A percentile compares a stretch with the other conserved stretches of the same genome.
Evolutionary conservation across 2,797 vertebrate genomes (phyloP).

Genomic region (Loris lydekkerianus): DNA sequence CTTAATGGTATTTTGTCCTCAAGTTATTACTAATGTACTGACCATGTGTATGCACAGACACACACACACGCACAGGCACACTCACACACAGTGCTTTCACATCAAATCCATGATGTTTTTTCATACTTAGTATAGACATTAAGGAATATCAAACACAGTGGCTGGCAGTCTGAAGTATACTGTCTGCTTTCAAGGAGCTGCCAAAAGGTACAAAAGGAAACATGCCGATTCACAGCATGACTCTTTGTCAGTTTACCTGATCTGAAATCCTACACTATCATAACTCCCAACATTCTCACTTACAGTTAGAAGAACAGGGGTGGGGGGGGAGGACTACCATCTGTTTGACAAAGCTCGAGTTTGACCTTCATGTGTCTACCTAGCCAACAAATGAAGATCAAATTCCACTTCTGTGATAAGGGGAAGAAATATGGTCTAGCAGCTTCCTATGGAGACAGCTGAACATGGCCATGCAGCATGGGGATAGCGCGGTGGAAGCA

Average conservation of each 20-base stretch:
- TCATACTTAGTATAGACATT: constrained; percentile 86
- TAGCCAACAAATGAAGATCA: constrained; percentile 78
- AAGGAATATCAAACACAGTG: constrained; percentile 82
- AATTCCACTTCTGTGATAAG: constrained; percentile 46
- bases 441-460: not conserved
- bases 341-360: constrained; percentile 79
- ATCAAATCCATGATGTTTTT: constrained; percentile 85
- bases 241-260: constrained; percentile 86
- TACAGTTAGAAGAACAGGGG: constrained; percentile 63
- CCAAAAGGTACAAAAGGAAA: constrained; percentile 87
- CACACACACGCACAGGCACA: not conserved
- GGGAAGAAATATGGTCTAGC: constrained; percentile 56
- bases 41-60: constrained; percentile 36
- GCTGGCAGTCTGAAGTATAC: constrained; percentile 84
- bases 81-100: constrained; percentile 70
- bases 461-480: not conserved
- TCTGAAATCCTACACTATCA: constrained; percentile 84
- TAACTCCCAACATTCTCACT: constrained; percentile 79
- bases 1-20: constrained; percentile 59
- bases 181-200: constrained; percentile 86
- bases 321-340: constrained; percentile 59
- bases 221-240: constrained; percentile 79
- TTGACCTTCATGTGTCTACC: constrained; percentile 69
- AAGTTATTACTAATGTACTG: constrained; percentile 59
- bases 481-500: not conserved